phyloP scores from a whole-genome alignment of 1,140 invertebrate species.

The Eupeodes corollae region DNA sequence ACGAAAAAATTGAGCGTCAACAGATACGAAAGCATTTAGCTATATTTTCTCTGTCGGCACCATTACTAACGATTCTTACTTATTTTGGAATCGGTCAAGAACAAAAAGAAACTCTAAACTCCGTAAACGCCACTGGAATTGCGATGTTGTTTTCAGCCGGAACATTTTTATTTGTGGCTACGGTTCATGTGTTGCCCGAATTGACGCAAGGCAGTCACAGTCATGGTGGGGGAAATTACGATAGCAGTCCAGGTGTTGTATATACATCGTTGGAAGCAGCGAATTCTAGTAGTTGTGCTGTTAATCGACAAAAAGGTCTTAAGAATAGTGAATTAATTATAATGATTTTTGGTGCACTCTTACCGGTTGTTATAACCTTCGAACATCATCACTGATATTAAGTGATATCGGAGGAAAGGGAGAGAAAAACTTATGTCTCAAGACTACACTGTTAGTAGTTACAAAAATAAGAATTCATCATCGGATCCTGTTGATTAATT shows the following conservation, averaged over 20 bases:
- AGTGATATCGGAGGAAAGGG: background rate
- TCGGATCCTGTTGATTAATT: no score
- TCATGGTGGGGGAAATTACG: background rate
- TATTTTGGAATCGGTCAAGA: slow-evolving; percentile 89
- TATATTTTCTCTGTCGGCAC: slow-evolving; percentile 90
- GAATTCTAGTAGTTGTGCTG: background rate
- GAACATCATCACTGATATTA: slow-evolving; percentile 78
- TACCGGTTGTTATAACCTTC: slow-evolving; percentile 77
- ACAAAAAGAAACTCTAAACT: slow-evolving; percentile 58
- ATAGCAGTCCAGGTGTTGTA: slow-evolving; percentile 2
- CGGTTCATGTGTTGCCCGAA: slow-evolving; percentile 95
- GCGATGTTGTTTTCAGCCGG: slow-evolving; percentile 98
- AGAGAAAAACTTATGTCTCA: no score
- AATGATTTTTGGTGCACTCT: slow-evolving; percentile 71
- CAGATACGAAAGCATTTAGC: slow-evolving; percentile 80
- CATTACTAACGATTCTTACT: slow-evolving; percentile 78
- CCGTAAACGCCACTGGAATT: slow-evolving; percentile 77
- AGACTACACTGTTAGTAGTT: no score
- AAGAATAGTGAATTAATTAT: slow-evolving; percentile 67
- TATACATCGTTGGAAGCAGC: slow-evolving; percentile 22
- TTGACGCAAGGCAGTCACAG: slow-evolving; percentile 47
- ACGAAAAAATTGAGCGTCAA: slow-evolving; percentile 79
- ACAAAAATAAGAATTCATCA: no score
- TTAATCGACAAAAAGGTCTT: slow-evolving; percentile 47
- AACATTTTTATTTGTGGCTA: slow-evolving; percentile 97